Conservation (phyloP, 2,797 vertebrate genomes). For the Pangasius mekongensis region DNA sequence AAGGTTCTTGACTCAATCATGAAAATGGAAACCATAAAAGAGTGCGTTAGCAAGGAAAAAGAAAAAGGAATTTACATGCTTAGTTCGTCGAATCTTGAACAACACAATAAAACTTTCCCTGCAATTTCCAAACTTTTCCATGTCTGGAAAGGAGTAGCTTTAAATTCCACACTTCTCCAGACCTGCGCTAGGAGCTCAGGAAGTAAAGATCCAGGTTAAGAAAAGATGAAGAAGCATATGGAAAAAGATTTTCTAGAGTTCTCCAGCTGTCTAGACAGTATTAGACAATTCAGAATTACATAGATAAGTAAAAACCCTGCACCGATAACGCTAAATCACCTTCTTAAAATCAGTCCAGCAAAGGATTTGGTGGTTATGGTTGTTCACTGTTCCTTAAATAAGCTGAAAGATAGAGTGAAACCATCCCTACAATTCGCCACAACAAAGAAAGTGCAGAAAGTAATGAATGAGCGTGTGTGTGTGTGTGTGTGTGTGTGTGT, state of each 20-base stretch:
- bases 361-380: not conserved
- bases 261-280: not conserved
- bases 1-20: not conserved
- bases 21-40: not conserved
- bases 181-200: not conserved
- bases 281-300: not conserved
- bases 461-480: not conserved
- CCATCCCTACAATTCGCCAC: not conserved
- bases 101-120: not conserved
- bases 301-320: not conserved
- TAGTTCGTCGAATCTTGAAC: not conserved
- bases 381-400: not conserved
- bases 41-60: not conserved
- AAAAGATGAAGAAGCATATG: not conserved
- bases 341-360: not conserved
- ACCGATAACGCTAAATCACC: not conserved
- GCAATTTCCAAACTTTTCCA: not conserved
- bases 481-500: not conserved
- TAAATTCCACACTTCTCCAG: not conserved
- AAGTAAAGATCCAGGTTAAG: not conserved
- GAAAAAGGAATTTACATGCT: not conserved
- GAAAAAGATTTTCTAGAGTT: not conserved
- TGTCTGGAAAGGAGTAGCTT: not conserved
- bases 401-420: slow-evolving; percentile 17
- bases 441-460: slow-evolving; percentile 9